Percentiles rank a stretch among this genome's conserved stretches.
phyloP scores from a whole-genome alignment of 2,888 invertebrate genomes.

The Erebia epiphron region DNA sequence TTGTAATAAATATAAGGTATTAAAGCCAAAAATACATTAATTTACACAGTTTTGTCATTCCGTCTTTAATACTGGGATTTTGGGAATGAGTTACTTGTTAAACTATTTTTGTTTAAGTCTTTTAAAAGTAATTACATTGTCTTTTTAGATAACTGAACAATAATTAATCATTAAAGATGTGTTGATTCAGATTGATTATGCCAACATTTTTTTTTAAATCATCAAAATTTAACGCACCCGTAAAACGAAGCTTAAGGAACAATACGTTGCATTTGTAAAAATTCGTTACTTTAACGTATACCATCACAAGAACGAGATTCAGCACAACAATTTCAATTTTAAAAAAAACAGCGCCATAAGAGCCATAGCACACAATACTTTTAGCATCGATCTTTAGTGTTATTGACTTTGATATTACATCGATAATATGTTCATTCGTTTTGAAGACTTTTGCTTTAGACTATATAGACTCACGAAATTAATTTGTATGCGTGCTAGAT shows the following conservation, averaged over 20 bases:
- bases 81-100: slow-evolving; percentile 57
- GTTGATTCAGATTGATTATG: background rate
- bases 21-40: slow-evolving; percentile 66
- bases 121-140: slow-evolving; percentile 16
- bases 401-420: no score
- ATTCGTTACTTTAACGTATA: slow-evolving; percentile 28
- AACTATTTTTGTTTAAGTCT: slow-evolving; percentile 14
- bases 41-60: slow-evolving; percentile 49
- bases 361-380: background rate
- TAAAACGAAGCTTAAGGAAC: slow-evolving; percentile 36
- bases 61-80: slow-evolving; percentile 61
- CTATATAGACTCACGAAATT: no score
- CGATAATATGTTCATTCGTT: background rate
- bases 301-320: slow-evolving; percentile 44
- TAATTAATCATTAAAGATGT: background rate
- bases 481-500: background rate
- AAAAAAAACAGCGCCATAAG: background rate
- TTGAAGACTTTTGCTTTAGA: background rate
- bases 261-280: slow-evolving; percentile 41
- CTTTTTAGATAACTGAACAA: background rate
- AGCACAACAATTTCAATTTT: slow-evolving; percentile 21
- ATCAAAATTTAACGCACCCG: slow-evolving; percentile 5
- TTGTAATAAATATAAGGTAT: slow-evolving; percentile 68
- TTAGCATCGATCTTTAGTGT: background rate
- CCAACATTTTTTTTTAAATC: no score